These are phyloP conservation scores for Petrolisthes cinctipes DNA, from an alignment of 2,888 invertebrate species.

Conservation along the genomic window DNA sequence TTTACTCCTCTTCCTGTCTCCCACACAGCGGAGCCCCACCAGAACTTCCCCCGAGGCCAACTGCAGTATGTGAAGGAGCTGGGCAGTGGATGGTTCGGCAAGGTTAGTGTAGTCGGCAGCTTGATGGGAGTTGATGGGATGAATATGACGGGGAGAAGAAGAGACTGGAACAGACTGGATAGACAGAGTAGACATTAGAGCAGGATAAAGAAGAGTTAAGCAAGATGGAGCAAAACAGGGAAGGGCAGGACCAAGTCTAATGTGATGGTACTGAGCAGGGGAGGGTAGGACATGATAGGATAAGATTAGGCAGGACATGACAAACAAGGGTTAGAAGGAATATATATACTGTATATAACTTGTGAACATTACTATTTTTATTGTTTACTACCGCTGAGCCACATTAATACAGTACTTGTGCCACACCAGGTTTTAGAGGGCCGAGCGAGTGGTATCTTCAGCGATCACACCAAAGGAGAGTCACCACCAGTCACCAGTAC, in stretches of 20 bases:
- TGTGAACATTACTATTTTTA: too few species aligned
- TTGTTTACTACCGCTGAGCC: too few species aligned
- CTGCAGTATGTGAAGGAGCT: slow-evolving; percentile 86
- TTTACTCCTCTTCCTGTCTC: too few species aligned
- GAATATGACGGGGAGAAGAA: neutral
- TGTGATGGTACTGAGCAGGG: too few species aligned
- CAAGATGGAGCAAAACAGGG: too few species aligned
- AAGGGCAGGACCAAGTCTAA: too few species aligned
- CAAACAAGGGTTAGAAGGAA: too few species aligned
- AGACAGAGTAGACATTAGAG: neutral
- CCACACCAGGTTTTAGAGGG: slow-evolving; percentile 80
- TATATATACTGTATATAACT: too few species aligned
- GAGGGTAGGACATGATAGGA: too few species aligned
- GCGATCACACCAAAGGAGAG: slow-evolving; percentile 57
- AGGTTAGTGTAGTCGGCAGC: slow-evolving; percentile 69
- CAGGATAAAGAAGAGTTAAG: too few species aligned
- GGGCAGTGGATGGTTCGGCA: slow-evolving; percentile 88
- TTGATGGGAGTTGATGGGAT: neutral
- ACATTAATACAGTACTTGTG: too few species aligned
- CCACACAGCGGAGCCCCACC: slow-evolving; percentile 72
- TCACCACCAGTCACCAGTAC: slow-evolving; percentile 21
- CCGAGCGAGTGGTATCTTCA: slow-evolving; percentile 75
- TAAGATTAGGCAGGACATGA: too few species aligned
- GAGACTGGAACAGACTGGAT: neutral
- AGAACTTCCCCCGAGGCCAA: slow-evolving; percentile 81